Conservation (phyloP, 2,797 vertebrate species). For the Cossypha niveicapilla region DNA sequence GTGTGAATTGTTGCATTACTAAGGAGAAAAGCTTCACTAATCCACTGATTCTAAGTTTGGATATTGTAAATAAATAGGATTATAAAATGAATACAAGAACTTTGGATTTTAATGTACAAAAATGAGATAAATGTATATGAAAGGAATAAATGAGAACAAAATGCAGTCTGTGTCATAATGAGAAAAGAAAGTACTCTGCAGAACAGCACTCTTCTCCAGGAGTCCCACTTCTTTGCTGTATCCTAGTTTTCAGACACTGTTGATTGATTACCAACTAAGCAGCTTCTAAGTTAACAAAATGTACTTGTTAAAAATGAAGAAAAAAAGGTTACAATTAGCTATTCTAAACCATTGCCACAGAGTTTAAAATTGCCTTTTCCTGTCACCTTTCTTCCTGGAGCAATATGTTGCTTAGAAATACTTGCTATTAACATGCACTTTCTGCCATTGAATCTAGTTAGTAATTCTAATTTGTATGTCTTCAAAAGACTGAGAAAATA, state of each 20-base stretch:
- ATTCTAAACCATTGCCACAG: conserved; percentile 52
- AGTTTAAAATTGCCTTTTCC: conserved; percentile 53
- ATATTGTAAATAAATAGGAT: neutral
- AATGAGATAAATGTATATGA: neutral
- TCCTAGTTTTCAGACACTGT: conserved; percentile 6
- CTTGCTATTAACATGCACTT: conserved; percentile 49
- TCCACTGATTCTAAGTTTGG: neutral
- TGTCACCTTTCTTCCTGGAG: conserved; percentile 60
- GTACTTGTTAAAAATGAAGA: conserved; percentile 55
- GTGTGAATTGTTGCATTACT: neutral
- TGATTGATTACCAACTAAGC: conserved; percentile 59
- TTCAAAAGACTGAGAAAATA: conserved; percentile 7
- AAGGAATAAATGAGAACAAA: neutral
- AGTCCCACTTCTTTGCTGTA: neutral
- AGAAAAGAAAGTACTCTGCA: neutral
- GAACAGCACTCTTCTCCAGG: neutral
- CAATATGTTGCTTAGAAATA: conserved; percentile 55
- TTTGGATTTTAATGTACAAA: neutral
- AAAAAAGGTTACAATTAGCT: conserved; percentile 60
- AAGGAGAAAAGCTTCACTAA: neutral
- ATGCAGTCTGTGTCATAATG: neutral
- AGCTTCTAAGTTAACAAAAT: conserved; percentile 55
- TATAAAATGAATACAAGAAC: neutral
- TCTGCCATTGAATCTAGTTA: conserved; percentile 38
- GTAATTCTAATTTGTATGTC: conserved; percentile 46